Evolutionary conservation across 2,888 invertebrate genomes (phyloP).

Genomic region (Tenthredo livida): DNA sequence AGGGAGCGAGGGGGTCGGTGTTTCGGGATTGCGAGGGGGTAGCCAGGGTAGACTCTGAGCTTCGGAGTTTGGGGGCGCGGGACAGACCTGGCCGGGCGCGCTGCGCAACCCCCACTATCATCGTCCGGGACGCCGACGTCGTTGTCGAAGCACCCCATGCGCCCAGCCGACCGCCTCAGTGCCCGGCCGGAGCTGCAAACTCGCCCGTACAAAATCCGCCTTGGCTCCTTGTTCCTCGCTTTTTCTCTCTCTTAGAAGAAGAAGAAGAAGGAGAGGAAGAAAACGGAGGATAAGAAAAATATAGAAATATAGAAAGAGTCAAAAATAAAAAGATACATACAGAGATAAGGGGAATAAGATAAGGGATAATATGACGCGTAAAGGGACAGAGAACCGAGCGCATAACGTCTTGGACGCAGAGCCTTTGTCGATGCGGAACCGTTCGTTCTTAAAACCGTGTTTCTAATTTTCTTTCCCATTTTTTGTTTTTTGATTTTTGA

Average conservation of each 20-base stretch:
- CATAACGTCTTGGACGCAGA: not conserved
- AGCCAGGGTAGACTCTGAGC: constrained; percentile 42
- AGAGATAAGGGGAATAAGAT: constrained; percentile 51
- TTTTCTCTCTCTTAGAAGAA: not conserved
- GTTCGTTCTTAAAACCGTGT: constrained; percentile 2
- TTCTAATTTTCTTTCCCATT: not conserved
- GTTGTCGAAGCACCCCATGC: constrained; percentile 48
- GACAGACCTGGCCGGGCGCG: constrained; percentile 43
- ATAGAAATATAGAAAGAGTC: constrained; percentile 33
- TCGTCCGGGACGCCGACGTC: constrained; percentile 51
- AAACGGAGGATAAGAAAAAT: not conserved
- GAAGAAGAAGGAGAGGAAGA: not conserved
- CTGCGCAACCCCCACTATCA: constrained; percentile 46
- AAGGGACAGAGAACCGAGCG: constrained; percentile 30
- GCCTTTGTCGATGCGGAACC: not conserved
- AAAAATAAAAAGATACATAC: constrained; percentile 54
- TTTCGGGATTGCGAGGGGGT: constrained; percentile 24
- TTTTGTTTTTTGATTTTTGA: not conserved
- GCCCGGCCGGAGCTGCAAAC: constrained; percentile 53
- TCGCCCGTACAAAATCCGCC: constrained; percentile 34
- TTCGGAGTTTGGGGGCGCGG: constrained; percentile 19
- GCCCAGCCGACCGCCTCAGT: constrained; percentile 49
- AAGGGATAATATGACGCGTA: constrained; percentile 50
- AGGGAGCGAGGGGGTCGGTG: constrained; percentile 2
- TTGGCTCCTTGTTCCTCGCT: constrained; percentile 10